Conservation (phyloP, 2,113 vertebrate genomes). For the Larimichthys crocea region DNA sequence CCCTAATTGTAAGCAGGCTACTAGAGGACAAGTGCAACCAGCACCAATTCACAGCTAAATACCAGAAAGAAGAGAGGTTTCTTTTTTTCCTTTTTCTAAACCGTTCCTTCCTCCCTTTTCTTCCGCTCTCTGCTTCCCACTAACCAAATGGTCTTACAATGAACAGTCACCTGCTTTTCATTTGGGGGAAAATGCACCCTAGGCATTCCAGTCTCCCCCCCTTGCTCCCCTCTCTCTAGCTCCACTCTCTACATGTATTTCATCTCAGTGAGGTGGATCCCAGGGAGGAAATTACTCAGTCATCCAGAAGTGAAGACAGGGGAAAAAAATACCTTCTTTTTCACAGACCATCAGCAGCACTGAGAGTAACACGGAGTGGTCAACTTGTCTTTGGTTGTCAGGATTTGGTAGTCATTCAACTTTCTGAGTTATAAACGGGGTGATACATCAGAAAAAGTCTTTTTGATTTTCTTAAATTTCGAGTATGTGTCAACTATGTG, state of each 20-base stretch:
- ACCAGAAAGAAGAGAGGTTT: constrained; percentile 39
- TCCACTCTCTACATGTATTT: constrained; percentile 71
- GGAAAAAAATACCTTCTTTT: constrained; percentile 51
- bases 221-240: constrained; percentile 15
- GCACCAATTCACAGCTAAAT: constrained; percentile 58
- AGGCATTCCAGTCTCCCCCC: constrained; percentile 74
- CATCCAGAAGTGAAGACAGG: constrained; percentile 69
- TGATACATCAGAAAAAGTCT: no score
- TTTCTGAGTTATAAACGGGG: neutral
- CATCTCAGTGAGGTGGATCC: constrained; percentile 76
- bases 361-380: constrained; percentile 21
- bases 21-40: constrained; percentile 58
- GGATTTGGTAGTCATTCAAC: constrained; percentile 11
- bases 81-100: constrained; percentile 5
- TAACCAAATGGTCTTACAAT: constrained; percentile 64
- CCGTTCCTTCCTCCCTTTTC: constrained; percentile 61
- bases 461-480: neutral
- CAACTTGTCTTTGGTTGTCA: constrained; percentile 15
- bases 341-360: constrained; percentile 48
- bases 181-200: constrained; percentile 79
- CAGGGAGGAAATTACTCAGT: constrained; percentile 82
- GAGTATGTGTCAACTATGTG: no score
- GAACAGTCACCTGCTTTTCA: constrained; percentile 86
- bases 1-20: constrained; percentile 48
- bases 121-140: constrained; percentile 70